A percentile compares a stretch with the other conserved stretches of the same genome.
phyloP scores from a whole-genome alignment of 2,797 vertebrate genomes.

The Sus cebifrons region DNA sequence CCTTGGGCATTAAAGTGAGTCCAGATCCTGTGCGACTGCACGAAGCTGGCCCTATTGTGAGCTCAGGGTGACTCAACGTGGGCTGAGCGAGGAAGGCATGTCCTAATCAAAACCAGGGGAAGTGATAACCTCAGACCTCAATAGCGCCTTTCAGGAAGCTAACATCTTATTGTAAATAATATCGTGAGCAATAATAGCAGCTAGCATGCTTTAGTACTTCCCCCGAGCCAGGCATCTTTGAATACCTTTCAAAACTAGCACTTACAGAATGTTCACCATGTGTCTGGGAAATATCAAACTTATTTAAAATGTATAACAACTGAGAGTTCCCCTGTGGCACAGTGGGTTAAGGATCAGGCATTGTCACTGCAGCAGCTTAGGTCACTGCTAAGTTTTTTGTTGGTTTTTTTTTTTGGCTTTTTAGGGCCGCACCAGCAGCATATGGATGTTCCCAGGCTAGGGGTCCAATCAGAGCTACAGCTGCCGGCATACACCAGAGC shows the following conservation, averaged over 20 bases:
- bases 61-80: background rate
- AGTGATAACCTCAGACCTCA: background rate
- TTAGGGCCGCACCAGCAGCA: too few species aligned
- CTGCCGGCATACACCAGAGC: too few species aligned
- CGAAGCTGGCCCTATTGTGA: background rate
- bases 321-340: too few species aligned
- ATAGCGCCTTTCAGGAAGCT: background rate
- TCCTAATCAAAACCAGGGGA: background rate
- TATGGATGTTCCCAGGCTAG: too few species aligned
- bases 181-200: background rate
- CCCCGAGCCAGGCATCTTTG: background rate
- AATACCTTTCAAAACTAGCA: background rate
- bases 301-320: background rate
- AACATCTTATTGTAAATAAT: background rate
- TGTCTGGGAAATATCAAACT: background rate
- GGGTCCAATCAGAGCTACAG: too few species aligned
- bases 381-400: too few species aligned
- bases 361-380: too few species aligned
- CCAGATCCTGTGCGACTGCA: fast-evolving
- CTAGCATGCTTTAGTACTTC: background rate
- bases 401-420: too few species aligned
- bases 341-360: too few species aligned
- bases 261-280: background rate
- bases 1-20: background rate
- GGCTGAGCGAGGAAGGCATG: background rate